Evolutionary conservation across 2,888 invertebrate genomes (phyloP).

Genomic region (Disparrhopalites patrizii): DNA sequence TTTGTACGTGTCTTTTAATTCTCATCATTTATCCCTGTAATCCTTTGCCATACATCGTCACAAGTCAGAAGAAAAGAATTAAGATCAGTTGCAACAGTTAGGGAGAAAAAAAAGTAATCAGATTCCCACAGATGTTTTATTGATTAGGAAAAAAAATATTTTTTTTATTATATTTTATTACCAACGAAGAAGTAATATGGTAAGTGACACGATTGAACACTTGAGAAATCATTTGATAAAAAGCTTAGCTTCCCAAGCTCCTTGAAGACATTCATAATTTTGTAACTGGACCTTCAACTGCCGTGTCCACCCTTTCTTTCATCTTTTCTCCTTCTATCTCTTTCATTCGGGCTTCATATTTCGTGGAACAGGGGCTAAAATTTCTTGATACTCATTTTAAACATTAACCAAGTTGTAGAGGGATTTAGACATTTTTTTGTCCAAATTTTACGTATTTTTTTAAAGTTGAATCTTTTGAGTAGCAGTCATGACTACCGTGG

Average conservation of each 20-base stretch:
- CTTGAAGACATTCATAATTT: neutral
- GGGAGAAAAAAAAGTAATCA: too few species aligned
- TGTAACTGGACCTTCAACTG: neutral
- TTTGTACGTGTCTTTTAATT: neutral
- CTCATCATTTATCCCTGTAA: too few species aligned
- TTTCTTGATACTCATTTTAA: too few species aligned
- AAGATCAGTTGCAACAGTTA: neutral
- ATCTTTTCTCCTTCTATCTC: too few species aligned
- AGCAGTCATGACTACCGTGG: conserved; percentile 29
- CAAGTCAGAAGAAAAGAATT: neutral
- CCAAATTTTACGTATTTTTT: neutral
- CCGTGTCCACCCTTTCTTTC: too few species aligned
- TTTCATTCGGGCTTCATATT: too few species aligned
- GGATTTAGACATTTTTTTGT: neutral
- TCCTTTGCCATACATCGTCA: neutral
- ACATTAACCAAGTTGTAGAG: too few species aligned
- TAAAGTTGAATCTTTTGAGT: neutral
- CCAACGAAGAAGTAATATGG: too few species aligned
- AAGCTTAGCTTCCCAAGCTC: neutral
- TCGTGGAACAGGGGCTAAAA: too few species aligned
- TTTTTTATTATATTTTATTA: too few species aligned
- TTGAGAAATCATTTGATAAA: neutral
- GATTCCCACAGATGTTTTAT: conserved; percentile 2
- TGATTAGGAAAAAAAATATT: too few species aligned
- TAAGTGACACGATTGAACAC: neutral